Percentiles rank a stretch among this genome's conserved stretches.
These are phyloP conservation scores for Pristionchus maxplancki DNA, from an alignment of 2,888 invertebrate species.

Conservation along the genomic window DNA sequence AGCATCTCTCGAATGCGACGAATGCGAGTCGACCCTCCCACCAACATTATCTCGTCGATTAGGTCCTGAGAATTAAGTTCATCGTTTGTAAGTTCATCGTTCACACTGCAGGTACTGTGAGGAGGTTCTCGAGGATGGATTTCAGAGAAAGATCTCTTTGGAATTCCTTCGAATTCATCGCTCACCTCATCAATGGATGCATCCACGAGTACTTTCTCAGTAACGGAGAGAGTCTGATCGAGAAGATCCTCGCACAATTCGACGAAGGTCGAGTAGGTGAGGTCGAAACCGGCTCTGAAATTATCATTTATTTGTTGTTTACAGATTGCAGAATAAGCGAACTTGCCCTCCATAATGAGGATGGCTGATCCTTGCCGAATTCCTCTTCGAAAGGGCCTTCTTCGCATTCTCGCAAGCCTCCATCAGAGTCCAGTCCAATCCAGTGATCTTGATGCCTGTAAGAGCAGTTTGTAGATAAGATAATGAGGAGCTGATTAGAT, in stretches of 20 bases:
- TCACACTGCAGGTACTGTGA: too few species aligned
- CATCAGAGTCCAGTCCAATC: background rate
- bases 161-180: background rate
- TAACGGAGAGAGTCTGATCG: background rate
- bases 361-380: slow-evolving; percentile 10
- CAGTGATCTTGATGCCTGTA: slow-evolving; percentile 24
- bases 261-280: slow-evolving; percentile 18
- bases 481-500: background rate
- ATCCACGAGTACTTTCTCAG: slow-evolving; percentile 25
- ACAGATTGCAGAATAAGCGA: background rate
- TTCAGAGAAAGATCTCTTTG: too few species aligned
- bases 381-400: background rate
- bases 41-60: slow-evolving; percentile 17
- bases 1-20: background rate
- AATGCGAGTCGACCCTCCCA: background rate
- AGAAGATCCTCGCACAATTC: background rate
- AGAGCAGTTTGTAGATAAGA: background rate
- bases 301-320: background rate
- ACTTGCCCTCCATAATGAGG: background rate
- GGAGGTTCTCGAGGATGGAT: too few species aligned
- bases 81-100: background rate
- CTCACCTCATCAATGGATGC: slow-evolving; percentile 4
- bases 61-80: background rate
- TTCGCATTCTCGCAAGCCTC: slow-evolving; percentile 40
- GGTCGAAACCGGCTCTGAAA: background rate